Percentiles rank a stretch among this genome's conserved stretches.
phyloP scores from a whole-genome alignment of 2,797 vertebrate species.

The Schizopygopsis pylzovi region DNA sequence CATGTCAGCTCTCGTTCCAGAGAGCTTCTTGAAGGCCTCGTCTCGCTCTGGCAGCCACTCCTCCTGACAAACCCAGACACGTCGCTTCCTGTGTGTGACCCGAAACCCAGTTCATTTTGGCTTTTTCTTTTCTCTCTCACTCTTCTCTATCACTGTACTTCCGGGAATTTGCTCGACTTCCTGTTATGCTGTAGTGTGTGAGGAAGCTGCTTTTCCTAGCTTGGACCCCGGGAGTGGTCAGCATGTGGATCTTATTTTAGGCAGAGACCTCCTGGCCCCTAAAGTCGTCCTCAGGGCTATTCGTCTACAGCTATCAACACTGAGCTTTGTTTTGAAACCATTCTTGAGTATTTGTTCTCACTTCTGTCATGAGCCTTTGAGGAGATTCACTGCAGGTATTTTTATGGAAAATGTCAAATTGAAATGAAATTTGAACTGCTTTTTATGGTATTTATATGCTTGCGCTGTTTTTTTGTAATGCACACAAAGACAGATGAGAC shows the following conservation, averaged over 20 bases:
- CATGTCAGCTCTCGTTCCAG: conserved; percentile 49
- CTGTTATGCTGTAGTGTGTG: conserved; percentile 52
- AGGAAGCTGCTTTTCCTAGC: conserved; percentile 52
- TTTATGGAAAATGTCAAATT: not conserved
- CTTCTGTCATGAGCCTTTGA: conserved; percentile 8
- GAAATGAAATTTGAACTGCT: not conserved
- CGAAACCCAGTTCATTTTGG: conserved; percentile 33
- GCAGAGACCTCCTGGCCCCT: conserved; percentile 32
- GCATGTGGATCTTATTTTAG: conserved; percentile 58
- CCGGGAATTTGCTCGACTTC: conserved; percentile 63
- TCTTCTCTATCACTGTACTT: conserved; percentile 58
- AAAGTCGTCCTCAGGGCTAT: conserved; percentile 37
- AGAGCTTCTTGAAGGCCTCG: conserved; percentile 11
- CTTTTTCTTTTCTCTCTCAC: conserved; percentile 2
- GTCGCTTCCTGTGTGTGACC: conserved; percentile 49
- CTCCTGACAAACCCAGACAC: conserved; percentile 56
- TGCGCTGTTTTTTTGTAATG: not conserved
- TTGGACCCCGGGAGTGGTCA: conserved; percentile 42
- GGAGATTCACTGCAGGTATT: not conserved
- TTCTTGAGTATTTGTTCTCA: conserved; percentile 19
- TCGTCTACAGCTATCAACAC: conserved; percentile 44
- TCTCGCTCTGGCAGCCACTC: conserved; percentile 32
- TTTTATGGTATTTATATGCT: not conserved
- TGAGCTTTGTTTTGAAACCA: conserved; percentile 35
- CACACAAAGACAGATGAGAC: not conserved